Evolutionary conservation across 30 jellyfish, hydroid and myxozoan genomes (phyloP), one percentile per base, ranked within the genome.

Genomic region (Clytia hemisphaerica): DNA sequence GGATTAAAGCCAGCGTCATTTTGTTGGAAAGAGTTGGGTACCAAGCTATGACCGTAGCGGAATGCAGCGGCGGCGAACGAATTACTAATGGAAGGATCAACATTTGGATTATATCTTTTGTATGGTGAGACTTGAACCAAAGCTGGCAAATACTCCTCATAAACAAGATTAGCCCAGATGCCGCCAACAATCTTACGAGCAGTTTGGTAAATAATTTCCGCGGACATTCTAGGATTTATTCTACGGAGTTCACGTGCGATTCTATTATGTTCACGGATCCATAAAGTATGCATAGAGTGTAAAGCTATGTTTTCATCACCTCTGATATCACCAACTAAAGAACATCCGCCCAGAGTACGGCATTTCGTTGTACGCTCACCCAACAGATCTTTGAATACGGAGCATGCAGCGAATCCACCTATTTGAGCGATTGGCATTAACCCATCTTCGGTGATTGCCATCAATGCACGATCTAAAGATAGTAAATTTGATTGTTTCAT

Each of bases 141-240:
- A 4, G 24, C 5, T 19, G 82, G 82, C 10, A 70, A 26, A 50
- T 70, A 70, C 3, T 70, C 82, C 4, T 26, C 3, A 46, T n/a
- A 70, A 29, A 65, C 48, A 3, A 70, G 48, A 30, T 50, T 22
- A 14, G 48, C 78, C 33, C 48, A 34, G 30, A 29, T 34, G 2
- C 78, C 82, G 10, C 82, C 82, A 70, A 45, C 77, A 45, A 70
- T 70, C 25, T 70, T 70, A 21, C 78, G 78, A 3, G 77, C 58
- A 46, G 45, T 65, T 50, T 70, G 78, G 31, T 18, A 70, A 21
- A 70, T 6, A 19, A 19, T 33, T 4, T 46, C 66, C 31, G 58
- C 78, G 34, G 30, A 28, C 82, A 77, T 46, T 10, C 40, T 53
- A 14, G 6, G 61, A 65, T 70, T 70, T n/a, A 3, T 2, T 46